These are phyloP conservation scores for Drosophila erecta DNA, from an alignment of 1,140 invertebrate species.

Conservation along the genomic window DNA sequence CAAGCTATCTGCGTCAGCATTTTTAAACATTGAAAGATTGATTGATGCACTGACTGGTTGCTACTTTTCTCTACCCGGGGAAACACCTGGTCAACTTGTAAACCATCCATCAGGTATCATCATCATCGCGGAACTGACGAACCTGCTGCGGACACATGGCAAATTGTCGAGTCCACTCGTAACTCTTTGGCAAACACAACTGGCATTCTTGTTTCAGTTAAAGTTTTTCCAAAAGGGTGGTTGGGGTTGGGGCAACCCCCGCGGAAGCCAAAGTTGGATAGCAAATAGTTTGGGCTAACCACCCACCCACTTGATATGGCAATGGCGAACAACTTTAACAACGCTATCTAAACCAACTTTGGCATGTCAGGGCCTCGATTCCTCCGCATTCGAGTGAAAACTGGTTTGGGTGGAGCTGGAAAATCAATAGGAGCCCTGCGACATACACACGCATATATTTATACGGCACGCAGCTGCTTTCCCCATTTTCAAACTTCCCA, in stretches of 20 bases:
- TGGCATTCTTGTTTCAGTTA: conserved; percentile 46
- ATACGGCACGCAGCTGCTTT: conserved; percentile 50
- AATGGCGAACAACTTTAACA: conserved; percentile 46
- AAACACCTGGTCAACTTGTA: conserved; percentile 57
- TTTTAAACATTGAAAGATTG: conserved; percentile 50
- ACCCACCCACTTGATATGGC: conserved; percentile 40
- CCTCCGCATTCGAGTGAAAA: conserved; percentile 19
- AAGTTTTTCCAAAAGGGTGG: conserved; percentile 16
- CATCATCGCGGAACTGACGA: conserved; percentile 7
- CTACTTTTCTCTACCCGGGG: conserved; percentile 18
- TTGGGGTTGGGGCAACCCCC: conserved; percentile 5
- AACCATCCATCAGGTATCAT: conserved; percentile 55
- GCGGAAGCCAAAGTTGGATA: conserved; percentile 16
- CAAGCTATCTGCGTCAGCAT: conserved; percentile 53
- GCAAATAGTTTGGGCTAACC: conserved; percentile 47
- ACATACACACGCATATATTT: conserved; percentile 43
- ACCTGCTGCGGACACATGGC: conserved; percentile 44
- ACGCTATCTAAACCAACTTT: conserved; percentile 66
- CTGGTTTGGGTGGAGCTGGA: conserved; percentile 15
- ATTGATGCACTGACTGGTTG: conserved; percentile 52
- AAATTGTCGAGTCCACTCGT: conserved; percentile 46
- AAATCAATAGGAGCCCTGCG: conserved; percentile 62
- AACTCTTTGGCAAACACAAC: conserved; percentile 47
- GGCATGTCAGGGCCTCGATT: conserved; percentile 51
- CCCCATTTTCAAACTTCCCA: conserved; percentile 9